Evolutionary conservation across 2,113 vertebrate genomes (phyloP).

Genomic region (Opisthocomus hoazin): DNA sequence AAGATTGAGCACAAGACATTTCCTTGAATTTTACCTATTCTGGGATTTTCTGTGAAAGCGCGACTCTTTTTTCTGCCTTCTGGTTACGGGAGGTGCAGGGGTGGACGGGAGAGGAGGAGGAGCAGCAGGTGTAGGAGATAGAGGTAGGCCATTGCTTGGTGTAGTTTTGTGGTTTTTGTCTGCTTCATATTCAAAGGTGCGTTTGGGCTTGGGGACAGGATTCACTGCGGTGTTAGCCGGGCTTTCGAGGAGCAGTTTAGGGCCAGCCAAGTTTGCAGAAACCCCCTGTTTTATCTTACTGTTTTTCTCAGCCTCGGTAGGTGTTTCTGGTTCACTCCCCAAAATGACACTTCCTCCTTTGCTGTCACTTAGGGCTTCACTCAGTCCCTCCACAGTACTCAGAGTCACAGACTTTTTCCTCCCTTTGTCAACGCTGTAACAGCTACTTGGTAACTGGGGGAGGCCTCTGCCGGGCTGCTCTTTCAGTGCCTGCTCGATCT

Average conservation of each 20-base stretch:
- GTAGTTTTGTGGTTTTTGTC: constrained; percentile 84
- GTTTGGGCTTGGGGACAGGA: constrained; percentile 96
- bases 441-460: constrained; percentile 92
- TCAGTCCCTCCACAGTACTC: constrained; percentile 72
- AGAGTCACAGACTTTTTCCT: constrained; percentile 81
- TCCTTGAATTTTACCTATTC: constrained; percentile 81
- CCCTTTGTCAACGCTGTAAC: constrained; percentile 86
- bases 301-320: constrained; percentile 76
- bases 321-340: constrained; percentile 78
- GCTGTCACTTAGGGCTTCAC: constrained; percentile 71
- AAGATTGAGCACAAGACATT: background rate
- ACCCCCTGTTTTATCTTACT: constrained; percentile 76
- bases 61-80: constrained; percentile 76
- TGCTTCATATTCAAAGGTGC: constrained; percentile 98
- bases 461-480: constrained; percentile 87
- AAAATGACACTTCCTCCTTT: constrained; percentile 74
- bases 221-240: constrained; percentile 80
- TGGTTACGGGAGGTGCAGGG: constrained; percentile 83
- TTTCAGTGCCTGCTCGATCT: constrained; percentile 94
- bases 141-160: constrained; percentile 89
- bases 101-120: constrained; percentile 89
- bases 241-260: constrained; percentile 70
- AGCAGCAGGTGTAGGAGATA: constrained; percentile 76
- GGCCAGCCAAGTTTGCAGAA: constrained; percentile 69
- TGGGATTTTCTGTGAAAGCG: constrained; percentile 79